Evolutionary conservation across 2,888 invertebrate genomes (phyloP).

Genomic region (Zele albiditarsus): DNA sequence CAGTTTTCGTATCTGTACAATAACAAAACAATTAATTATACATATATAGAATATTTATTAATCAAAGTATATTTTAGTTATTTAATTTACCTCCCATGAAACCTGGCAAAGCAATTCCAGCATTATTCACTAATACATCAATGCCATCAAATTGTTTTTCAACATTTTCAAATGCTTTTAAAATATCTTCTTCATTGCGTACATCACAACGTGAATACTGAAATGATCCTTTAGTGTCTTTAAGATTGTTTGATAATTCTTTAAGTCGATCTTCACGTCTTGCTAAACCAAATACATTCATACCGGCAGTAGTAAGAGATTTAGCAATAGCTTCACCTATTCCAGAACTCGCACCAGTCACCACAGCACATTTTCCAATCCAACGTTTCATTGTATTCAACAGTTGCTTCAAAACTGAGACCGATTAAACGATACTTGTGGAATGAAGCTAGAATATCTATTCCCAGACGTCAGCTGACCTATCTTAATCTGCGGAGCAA

Average conservation of each 20-base stretch:
- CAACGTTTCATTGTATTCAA: conserved; percentile 62
- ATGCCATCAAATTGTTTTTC: conserved; percentile 67
- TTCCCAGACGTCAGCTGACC: too few species aligned
- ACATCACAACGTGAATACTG: conserved; percentile 59
- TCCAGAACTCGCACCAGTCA: conserved; percentile 79
- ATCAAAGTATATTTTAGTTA: not conserved
- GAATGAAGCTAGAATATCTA: too few species aligned
- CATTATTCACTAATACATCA: conserved; percentile 74
- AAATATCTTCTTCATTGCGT: conserved; percentile 53
- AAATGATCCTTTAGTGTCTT: conserved; percentile 60
- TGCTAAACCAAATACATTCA: conserved; percentile 76
- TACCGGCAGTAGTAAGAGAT: conserved; percentile 73
- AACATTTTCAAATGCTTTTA: conserved; percentile 53
- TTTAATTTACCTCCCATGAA: conserved; percentile 51
- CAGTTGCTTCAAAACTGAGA: too few species aligned
- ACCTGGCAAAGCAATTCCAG: conserved; percentile 65
- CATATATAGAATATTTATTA: not conserved
- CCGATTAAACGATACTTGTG: too few species aligned
- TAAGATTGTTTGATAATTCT: conserved; percentile 49
- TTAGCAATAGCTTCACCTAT: conserved; percentile 75
- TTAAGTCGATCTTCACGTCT: conserved; percentile 73
- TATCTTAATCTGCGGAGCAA: too few species aligned
- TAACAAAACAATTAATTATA: too few species aligned
- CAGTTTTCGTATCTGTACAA: conserved; percentile 43
- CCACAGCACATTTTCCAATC: conserved; percentile 77